Evolutionary conservation across 2,113 vertebrate species (phyloP).

Genomic region (Nannobrachium achirus): DNA sequence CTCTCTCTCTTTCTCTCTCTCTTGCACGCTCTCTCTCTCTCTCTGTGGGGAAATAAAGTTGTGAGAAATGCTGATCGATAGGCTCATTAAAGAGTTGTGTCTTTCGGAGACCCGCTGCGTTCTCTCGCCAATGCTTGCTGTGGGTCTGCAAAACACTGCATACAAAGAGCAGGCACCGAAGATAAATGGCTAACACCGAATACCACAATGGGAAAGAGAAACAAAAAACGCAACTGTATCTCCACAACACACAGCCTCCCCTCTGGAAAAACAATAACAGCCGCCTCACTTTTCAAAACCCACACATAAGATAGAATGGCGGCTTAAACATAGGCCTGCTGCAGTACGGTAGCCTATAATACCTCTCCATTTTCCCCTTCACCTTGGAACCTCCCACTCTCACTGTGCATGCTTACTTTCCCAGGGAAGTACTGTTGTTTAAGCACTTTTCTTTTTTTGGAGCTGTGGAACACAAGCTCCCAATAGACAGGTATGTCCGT

Average conservation of each 20-base stretch:
- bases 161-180: conserved; percentile 38
- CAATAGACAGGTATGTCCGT: no score
- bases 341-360: background rate
- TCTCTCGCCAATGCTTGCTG: conserved; percentile 25
- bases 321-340: conserved; percentile 10
- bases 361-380: conserved; percentile 5
- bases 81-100: conserved; percentile 70
- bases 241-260: conserved; percentile 5
- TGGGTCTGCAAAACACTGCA: conserved; percentile 37
- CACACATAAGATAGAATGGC: conserved; percentile 27
- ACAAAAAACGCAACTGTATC: conserved; percentile 20
- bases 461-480: no score
- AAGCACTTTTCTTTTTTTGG: conserved; percentile 36
- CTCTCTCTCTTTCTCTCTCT: conserved; percentile 10
- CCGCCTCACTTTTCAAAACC: conserved; percentile 30
- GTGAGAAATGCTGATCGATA: conserved; percentile 71
- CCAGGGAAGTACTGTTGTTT: conserved; percentile 44
- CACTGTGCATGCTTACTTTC: conserved; percentile 25
- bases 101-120: conserved; percentile 34
- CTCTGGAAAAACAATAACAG: conserved; percentile 15
- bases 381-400: conserved; percentile 1
- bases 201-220: no score
- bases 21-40: conserved; percentile 38
- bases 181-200: background rate
- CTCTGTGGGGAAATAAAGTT: conserved; percentile 62